Conservation (phyloP, 2,888 invertebrate species). For the Plagodis dolabraria region DNA sequence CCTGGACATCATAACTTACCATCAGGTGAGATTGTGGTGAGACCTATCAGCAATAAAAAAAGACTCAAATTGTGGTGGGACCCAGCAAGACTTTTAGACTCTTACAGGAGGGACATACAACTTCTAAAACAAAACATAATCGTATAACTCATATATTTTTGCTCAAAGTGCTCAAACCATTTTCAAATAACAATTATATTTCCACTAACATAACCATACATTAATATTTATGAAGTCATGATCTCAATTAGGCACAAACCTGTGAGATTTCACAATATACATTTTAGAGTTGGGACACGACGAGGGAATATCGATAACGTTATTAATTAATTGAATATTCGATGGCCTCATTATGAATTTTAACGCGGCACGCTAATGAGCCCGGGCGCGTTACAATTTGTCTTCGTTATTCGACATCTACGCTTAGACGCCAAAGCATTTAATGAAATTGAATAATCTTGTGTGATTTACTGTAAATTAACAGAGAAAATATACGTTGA, state of each 20-base stretch:
- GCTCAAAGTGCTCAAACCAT: too few species aligned
- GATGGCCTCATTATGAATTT: conserved; percentile 76
- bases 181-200: too few species aligned
- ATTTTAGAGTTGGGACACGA: conserved; percentile 41
- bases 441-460: conserved; percentile 67
- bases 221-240: conserved; percentile 23
- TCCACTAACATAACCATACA: background rate
- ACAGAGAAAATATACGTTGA: conserved; percentile 30
- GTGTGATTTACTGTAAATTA: conserved; percentile 66
- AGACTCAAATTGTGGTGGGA: too few species aligned
- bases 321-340: conserved; percentile 78
- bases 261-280: conserved; percentile 45
- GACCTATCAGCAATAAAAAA: too few species aligned
- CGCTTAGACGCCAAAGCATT: conserved; percentile 51
- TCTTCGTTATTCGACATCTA: conserved; percentile 69
- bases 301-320: conserved; percentile 56
- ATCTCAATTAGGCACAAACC: conserved; percentile 29
- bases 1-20: too few species aligned
- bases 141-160: too few species aligned
- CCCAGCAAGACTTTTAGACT: too few species aligned
- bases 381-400: conserved; percentile 63
- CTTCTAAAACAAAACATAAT: too few species aligned
- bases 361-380: conserved; percentile 72
- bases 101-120: too few species aligned
- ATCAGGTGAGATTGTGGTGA: too few species aligned